Conservation (phyloP, 1,140 invertebrate species). For the Drosophila rhopaloa region DNA sequence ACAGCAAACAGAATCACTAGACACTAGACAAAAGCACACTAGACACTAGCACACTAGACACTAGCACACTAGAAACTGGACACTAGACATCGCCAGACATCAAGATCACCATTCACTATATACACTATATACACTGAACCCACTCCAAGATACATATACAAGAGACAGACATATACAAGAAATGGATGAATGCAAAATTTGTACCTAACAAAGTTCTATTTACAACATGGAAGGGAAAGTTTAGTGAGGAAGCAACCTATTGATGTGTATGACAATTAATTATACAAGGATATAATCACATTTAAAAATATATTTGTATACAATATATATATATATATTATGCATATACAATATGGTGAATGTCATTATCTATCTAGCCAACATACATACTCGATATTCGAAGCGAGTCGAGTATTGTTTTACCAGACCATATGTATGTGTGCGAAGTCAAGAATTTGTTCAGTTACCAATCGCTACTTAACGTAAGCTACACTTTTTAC, state of each 20-base stretch:
- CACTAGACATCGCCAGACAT: neutral
- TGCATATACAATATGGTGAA: conserved; percentile 47
- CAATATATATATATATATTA: conserved; percentile 58
- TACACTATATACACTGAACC: neutral
- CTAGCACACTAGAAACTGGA: neutral
- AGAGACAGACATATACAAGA: conserved; percentile 25
- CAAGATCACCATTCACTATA: too few species aligned
- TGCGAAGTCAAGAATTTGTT: conserved; percentile 39
- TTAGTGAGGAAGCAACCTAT: conserved; percentile 45
- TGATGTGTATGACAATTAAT: conserved; percentile 82
- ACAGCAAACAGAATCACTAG: conserved; percentile 11
- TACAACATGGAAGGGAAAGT: conserved; percentile 51
- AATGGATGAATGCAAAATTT: conserved; percentile 58
- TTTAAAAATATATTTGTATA: conserved; percentile 68
- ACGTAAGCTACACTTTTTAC: conserved; percentile 26
- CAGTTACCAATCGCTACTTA: conserved; percentile 37
- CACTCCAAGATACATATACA: conserved; percentile 26
- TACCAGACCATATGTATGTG: conserved; percentile 76
- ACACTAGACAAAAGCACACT: conserved; percentile 11
- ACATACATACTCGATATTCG: conserved; percentile 38
- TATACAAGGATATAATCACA: conserved; percentile 69
- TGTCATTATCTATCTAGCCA: conserved; percentile 49
- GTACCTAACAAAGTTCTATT: conserved; percentile 73
- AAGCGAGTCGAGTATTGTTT: conserved; percentile 57
- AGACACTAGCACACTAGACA: neutral